A percentile compares a stretch with the other conserved stretches of the same genome.
These are phyloP conservation scores for Ephydatia muelleri DNA, from an alignment of 37 sponge, comb jelly and placozoan genomes.

Conservation along the genomic window DNA sequence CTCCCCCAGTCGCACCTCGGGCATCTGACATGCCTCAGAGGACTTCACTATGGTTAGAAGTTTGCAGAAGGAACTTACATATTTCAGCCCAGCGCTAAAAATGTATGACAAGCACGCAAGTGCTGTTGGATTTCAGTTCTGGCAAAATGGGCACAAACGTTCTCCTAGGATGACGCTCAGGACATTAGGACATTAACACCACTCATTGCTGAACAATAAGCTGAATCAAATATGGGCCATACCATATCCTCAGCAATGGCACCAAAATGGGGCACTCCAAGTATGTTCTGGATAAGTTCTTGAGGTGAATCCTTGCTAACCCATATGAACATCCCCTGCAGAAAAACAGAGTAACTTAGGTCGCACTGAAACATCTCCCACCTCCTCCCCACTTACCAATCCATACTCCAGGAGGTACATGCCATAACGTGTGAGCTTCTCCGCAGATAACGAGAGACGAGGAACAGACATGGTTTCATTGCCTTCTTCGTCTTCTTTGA, in stretches of 20 bases:
- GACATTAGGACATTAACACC: too few species aligned
- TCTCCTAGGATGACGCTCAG: too few species aligned
- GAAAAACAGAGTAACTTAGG: background rate
- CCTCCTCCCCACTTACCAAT: conserved; percentile 9
- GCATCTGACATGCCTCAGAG: too few species aligned
- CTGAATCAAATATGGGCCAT: conserved; percentile 11
- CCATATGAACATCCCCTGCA: conserved; percentile 83
- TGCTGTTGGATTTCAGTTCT: too few species aligned
- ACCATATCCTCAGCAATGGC: conserved; percentile 76
- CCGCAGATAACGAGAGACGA: conserved; percentile 75
- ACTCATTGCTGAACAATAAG: background rate
- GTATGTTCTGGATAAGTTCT: conserved; percentile 54
- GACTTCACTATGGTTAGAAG: too few species aligned
- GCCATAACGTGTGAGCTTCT: conserved; percentile 80
- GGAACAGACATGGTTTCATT: conserved; percentile 48
- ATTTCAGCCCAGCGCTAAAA: too few species aligned
- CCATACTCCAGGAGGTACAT: conserved; percentile 92
- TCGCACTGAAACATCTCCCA: background rate
- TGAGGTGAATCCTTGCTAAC: conserved; percentile 65
- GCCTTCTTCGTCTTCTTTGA: conserved; percentile 46
- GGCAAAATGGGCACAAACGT: too few species aligned
- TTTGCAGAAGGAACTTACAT: too few species aligned
- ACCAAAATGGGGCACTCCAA: conserved; percentile 63
- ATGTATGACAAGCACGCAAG: too few species aligned
- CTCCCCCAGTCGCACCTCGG: too few species aligned